phyloP scores from a whole-genome alignment of 2,888 invertebrate species.

The Nephrotoma flavescens region DNA sequence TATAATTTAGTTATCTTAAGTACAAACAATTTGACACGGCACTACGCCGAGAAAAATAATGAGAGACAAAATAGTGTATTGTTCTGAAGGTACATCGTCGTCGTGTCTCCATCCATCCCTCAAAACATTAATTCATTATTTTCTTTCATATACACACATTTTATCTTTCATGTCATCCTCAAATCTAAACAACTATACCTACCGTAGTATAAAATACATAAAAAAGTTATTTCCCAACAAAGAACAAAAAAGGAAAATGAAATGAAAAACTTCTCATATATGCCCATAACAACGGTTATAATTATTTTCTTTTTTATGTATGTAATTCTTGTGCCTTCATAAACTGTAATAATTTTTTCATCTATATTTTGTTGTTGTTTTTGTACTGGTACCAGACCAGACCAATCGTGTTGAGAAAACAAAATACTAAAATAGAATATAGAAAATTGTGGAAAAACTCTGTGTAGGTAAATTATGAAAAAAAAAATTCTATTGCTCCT shows the following conservation, averaged over 20 bases:
- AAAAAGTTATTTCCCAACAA: not conserved
- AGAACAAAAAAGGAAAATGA: not conserved
- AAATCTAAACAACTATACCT: not conserved
- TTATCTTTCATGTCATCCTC: not conserved
- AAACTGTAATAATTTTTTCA: not conserved
- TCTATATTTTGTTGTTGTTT: too few species aligned
- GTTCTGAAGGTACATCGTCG: not conserved
- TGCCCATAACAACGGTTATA: not conserved
- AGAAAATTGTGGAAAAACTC: not conserved
- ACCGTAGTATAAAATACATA: not conserved
- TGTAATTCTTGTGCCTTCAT: not conserved
- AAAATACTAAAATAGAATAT: not conserved
- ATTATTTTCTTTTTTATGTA: not conserved
- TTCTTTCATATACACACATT: not conserved
- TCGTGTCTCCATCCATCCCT: not conserved
- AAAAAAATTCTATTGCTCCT: not conserved
- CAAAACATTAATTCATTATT: not conserved
- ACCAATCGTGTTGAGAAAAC: not conserved
- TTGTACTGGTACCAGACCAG: not conserved
- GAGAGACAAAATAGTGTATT: not conserved
- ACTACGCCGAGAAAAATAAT: not conserved
- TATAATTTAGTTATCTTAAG: not conserved
- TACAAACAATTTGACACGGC: not conserved
- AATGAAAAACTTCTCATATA: not conserved
- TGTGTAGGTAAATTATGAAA: not conserved